These are phyloP conservation scores for Lepisosteus osseus DNA, from an alignment of 2,113 vertebrate species.

Conservation along the genomic window DNA sequence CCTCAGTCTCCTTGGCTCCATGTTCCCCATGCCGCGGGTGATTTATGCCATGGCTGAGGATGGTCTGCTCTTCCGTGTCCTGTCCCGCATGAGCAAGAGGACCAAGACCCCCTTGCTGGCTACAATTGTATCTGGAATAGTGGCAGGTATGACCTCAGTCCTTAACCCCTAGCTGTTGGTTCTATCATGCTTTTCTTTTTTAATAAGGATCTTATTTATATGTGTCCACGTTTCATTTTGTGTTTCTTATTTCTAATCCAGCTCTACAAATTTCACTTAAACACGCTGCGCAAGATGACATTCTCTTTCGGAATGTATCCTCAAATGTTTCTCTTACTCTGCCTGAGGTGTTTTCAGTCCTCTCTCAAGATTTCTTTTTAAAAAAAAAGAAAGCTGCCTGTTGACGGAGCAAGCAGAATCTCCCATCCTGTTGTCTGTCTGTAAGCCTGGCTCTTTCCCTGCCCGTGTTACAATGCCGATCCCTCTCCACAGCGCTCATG, in stretches of 20 bases:
- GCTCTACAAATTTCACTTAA: no score
- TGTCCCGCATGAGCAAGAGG: constrained; percentile 71
- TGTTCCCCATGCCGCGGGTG: constrained; percentile 96
- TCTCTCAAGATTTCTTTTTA: background rate
- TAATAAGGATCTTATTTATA: background rate
- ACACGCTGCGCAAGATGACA: no score
- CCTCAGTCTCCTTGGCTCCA: constrained; percentile 85
- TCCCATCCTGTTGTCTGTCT: background rate
- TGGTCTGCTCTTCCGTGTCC: constrained; percentile 79
- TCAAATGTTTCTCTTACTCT: background rate
- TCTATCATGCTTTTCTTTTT: background rate
- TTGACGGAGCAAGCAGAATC: background rate
- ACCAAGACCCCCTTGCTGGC: constrained; percentile 85
- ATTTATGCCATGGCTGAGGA: constrained; percentile 96
- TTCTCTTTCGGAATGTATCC: no score
- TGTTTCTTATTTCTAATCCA: background rate
- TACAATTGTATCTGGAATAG: constrained; percentile 77
- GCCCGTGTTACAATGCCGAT: background rate
- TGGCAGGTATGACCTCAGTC: constrained; percentile 68
- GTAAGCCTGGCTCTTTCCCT: constrained; percentile 2
- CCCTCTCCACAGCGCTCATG: constrained; percentile 74
- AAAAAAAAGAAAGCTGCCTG: no score
- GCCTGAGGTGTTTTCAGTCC: background rate
- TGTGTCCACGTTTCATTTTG: background rate
- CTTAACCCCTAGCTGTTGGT: background rate